A percentile compares a stretch with the other conserved stretches of the same genome.
Conservation (phyloP, 2,797 vertebrate genomes). For the Diplodus puntazzo region DNA sequence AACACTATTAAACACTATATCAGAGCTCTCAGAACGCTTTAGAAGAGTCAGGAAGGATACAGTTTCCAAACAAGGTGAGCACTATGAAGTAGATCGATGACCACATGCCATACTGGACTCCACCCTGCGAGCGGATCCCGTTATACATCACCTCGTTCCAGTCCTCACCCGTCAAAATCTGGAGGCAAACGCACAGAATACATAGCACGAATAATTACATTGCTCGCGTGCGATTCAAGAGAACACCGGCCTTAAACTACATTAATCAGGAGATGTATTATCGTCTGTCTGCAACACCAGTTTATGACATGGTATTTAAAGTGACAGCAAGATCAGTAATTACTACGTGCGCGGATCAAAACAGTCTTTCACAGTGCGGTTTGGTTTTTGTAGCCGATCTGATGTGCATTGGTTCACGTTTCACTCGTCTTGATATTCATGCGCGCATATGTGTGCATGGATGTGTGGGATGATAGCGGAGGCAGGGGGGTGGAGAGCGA, state of each 20-base stretch:
- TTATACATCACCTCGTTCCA: constrained; percentile 99
- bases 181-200: constrained; percentile 40
- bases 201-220: constrained; percentile 18
- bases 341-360: constrained; percentile 64
- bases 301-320: constrained; percentile 46
- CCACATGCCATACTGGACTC: constrained; percentile 98
- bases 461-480: constrained; percentile 79
- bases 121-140: constrained; percentile 97
- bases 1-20: background rate
- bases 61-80: constrained; percentile 98
- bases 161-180: constrained; percentile 99
- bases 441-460: constrained; percentile 77
- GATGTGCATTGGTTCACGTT: constrained; percentile 72
- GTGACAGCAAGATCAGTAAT: constrained; percentile 56
- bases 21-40: constrained; percentile 22
- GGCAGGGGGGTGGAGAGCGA: constrained; percentile 74
- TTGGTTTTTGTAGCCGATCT: constrained; percentile 63
- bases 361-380: constrained; percentile 53
- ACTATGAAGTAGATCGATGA: constrained; percentile 99
- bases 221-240: constrained; percentile 10
- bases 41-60: constrained; percentile 88
- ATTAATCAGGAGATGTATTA: constrained; percentile 16
- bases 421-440: constrained; percentile 76
- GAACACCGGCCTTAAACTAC: constrained; percentile 36
- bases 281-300: constrained; percentile 34